Percentiles rank a stretch among this genome's conserved stretches.
These are phyloP conservation scores for Xiphydria camelus DNA, from an alignment of 2,888 invertebrate species.

Conservation along the genomic window DNA sequence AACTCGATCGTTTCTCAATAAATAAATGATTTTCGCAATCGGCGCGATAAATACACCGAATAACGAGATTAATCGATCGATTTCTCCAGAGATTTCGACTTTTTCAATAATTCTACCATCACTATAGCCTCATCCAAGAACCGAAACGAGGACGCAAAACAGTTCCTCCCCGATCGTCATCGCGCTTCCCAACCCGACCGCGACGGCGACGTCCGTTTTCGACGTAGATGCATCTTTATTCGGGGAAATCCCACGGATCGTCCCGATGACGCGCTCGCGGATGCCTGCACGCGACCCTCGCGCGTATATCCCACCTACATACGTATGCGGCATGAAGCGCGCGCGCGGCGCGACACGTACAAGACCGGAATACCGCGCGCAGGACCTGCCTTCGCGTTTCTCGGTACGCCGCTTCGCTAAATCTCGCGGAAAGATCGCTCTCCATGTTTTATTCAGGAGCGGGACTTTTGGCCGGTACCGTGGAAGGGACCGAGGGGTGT, in stretches of 20 bases:
- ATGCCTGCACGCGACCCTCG: slow-evolving; percentile 24
- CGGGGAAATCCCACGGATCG: slow-evolving; percentile 20
- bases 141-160: too few species aligned
- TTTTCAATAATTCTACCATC: too few species aligned
- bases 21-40: too few species aligned
- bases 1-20: too few species aligned
- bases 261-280: slow-evolving; percentile 24
- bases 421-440: neutral
- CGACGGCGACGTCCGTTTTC: neutral
- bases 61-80: too few species aligned
- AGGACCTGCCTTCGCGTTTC: slow-evolving; percentile 1
- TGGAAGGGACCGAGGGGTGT: too few species aligned
- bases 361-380: slow-evolving; percentile 29
- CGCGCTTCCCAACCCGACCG: too few species aligned
- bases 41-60: too few species aligned
- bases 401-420: slow-evolving; percentile 4
- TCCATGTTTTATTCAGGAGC: slow-evolving; percentile 2
- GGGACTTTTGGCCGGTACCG: neutral
- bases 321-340: slow-evolving; percentile 6
- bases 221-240: slow-evolving; percentile 10
- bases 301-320: too few species aligned
- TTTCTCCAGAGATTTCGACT: too few species aligned
- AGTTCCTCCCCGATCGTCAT: too few species aligned
- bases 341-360: slow-evolving; percentile 17
- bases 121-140: too few species aligned